Evolutionary conservation across 2,888 invertebrate genomes (phyloP), one percentile per base, ranked within the genome.

Genomic region (Hydraecia micacea): DNA sequence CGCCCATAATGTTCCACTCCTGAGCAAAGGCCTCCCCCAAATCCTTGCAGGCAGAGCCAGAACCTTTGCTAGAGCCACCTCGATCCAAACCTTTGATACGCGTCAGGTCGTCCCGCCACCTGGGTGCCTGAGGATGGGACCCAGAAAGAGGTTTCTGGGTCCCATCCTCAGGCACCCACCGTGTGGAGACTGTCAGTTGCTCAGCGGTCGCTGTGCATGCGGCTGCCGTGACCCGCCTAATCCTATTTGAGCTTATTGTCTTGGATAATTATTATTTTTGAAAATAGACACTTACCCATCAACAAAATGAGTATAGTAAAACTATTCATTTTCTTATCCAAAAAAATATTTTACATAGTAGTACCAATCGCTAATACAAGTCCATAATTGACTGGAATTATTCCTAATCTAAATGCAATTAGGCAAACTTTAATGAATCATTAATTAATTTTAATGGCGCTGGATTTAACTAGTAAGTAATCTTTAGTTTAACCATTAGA

Each of bases 221-320:
- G 13, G 9, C n/a, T 58, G n/a, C 11, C 5, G 1, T 58, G n/a
- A 25, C 13, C 11, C n/a, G 0, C 13, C 1, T 1, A n/a, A 9
- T 13, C 5, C n/a, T 58, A 58, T 58, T 55, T n/a, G 25, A 11
- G 52, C 25, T 25, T 15, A 32, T 25, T 0, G 0, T 49, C 9
- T 32, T 32, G 46, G 42, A 52, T 52, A 49, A 4, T 58, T 15
- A 9, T 21, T 21, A 3, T 36, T 63, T 36, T 36, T 63, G 11
- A 25, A 36, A 36, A 63, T 21, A 5, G 0, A 36, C 6, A 72
- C 86, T 81, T 71, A 84, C 84, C 71, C 25, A 78, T 36, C 18
- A 78, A n/a, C 7, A 81, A 32, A 68, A 85, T 2, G 1, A 39
- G 39, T 25, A 28, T 25, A 25, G 63, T 7, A 0, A 72, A 32